phyloP scores from a whole-genome alignment of 2,797 vertebrate genomes.

The Synaphobranchus kaupii region DNA sequence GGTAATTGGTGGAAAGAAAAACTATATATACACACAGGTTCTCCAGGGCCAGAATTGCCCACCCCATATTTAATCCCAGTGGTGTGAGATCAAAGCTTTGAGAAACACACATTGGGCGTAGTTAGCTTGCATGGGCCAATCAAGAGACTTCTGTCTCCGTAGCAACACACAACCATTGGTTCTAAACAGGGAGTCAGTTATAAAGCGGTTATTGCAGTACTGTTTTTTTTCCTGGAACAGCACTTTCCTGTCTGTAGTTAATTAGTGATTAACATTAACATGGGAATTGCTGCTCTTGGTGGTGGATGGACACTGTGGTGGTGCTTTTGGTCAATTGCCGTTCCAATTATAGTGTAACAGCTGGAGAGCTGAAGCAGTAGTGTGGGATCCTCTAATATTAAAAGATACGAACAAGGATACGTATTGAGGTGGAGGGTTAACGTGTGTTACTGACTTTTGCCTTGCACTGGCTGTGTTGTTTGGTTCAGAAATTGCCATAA shows the following conservation, averaged over 20 bases:
- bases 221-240: neutral
- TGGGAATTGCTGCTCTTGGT: neutral
- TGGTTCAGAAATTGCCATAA: neutral
- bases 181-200: neutral
- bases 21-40: too few species aligned
- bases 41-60: too few species aligned
- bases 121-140: neutral
- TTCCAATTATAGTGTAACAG: neutral
- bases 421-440: neutral
- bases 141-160: neutral
- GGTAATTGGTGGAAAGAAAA: too few species aligned
- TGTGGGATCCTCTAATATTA: neutral
- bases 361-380: neutral
- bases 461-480: neutral
- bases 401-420: neutral
- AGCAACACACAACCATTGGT: neutral
- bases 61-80: neutral
- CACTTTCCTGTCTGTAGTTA: neutral
- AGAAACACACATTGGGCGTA: neutral
- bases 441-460: neutral
- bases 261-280: neutral
- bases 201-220: neutral
- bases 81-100: neutral
- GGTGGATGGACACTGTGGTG: constrained; percentile 2
- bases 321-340: neutral